Conservation (phyloP, 2,113 vertebrate species). For the Uria aalge region DNA sequence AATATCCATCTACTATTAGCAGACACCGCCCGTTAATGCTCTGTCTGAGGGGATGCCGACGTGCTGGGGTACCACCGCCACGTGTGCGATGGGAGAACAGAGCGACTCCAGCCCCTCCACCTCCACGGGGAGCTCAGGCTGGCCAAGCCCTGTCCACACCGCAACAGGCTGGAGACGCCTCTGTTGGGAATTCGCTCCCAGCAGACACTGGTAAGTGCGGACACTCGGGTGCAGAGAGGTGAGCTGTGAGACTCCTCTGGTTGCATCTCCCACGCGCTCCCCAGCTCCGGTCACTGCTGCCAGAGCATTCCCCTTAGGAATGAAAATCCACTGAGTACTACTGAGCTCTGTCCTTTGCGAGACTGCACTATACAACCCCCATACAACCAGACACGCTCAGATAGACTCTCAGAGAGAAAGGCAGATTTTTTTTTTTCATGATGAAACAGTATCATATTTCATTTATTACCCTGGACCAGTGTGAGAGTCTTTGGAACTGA, state of each 20-base stretch:
- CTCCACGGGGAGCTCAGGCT: rapidly evolving
- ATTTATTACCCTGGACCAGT: not conserved
- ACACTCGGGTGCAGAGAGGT: rapidly evolving
- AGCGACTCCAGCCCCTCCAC: not conserved
- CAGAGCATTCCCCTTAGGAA: not conserved
- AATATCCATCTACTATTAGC: not conserved
- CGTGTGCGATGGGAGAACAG: rapidly evolving
- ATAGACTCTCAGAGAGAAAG: not conserved
- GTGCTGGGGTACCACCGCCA: rapidly evolving
- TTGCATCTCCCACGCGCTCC: rapidly evolving
- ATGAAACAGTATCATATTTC: not conserved
- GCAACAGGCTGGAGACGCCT: not conserved
- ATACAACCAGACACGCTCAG: rapidly evolving
- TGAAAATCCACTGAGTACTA: rapidly evolving
- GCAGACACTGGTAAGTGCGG: rapidly evolving
- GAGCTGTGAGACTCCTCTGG: not conserved
- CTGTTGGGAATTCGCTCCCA: not conserved
- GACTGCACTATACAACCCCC: rapidly evolving
- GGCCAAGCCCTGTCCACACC: not conserved
- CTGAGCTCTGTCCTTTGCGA: rapidly evolving
- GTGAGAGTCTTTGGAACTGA: not conserved
- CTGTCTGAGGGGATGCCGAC: too few species aligned
- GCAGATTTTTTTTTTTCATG: rapidly evolving
- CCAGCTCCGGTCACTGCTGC: not conserved
- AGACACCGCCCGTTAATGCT: rapidly evolving